A percentile compares a stretch with the other conserved stretches of the same genome.
Conservation (phyloP, 2,888 invertebrate species). For the Dasypolia templi region DNA sequence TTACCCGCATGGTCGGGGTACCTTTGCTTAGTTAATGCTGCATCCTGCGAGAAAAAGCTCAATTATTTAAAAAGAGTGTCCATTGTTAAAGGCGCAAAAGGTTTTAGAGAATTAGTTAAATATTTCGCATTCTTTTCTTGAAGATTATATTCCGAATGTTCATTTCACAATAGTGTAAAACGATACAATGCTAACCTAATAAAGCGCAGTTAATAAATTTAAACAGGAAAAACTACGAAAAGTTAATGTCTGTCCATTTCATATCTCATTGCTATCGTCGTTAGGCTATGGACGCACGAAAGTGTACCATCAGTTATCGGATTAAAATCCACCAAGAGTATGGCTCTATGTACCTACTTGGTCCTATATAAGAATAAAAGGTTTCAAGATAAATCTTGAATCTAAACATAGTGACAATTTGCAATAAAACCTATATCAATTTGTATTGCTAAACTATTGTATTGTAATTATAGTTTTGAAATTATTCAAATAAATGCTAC, state of each 20-base stretch:
- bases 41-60: background rate
- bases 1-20: background rate
- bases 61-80: background rate
- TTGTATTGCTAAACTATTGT: conserved; percentile 21
- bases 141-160: background rate
- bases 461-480: conserved; percentile 6
- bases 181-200: background rate
- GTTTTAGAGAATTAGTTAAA: background rate
- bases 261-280: conserved; percentile 12
- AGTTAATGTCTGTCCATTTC: conserved; percentile 17
- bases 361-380: conserved; percentile 4
- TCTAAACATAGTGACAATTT: background rate
- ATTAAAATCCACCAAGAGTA: conserved; percentile 9
- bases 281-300: conserved; percentile 43
- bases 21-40: background rate
- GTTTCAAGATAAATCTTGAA: conserved; percentile 1
- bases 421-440: background rate
- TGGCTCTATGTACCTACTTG: background rate
- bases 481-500: conserved; percentile 33
- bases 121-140: background rate
- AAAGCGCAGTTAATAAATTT: background rate
- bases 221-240: conserved; percentile 15
- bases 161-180: background rate
- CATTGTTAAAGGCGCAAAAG: background rate
- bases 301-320: conserved; percentile 13